Percentiles rank a stretch among this genome's conserved stretches.
phyloP scores from a whole-genome alignment of 2,797 vertebrate genomes.

The Fringilla coelebs region DNA sequence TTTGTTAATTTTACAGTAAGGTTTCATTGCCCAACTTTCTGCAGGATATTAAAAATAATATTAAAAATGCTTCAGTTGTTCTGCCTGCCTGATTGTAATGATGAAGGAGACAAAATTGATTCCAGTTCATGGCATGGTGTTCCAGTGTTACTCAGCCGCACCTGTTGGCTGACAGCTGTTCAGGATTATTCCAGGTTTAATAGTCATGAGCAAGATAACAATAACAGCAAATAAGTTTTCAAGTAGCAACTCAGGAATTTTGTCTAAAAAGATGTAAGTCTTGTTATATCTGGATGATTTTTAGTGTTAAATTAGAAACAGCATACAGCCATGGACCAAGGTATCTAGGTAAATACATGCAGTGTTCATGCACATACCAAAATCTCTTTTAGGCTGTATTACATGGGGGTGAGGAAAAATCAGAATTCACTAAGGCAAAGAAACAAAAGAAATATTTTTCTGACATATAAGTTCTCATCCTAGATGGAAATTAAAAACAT shows the following conservation, averaged over 20 bases:
- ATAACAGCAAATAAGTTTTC: slow-evolving; percentile 48
- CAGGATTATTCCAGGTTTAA: slow-evolving; percentile 51
- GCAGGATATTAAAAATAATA: slow-evolving; percentile 54
- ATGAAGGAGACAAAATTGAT: slow-evolving; percentile 44
- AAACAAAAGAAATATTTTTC: not conserved
- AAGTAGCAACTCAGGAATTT: not conserved
- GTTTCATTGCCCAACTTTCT: slow-evolving; percentile 37
- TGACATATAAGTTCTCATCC: not conserved
- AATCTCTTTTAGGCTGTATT: not conserved
- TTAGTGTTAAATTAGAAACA: not conserved
- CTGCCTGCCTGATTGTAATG: not conserved
- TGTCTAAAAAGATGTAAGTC: not conserved
- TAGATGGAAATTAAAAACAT: not conserved
- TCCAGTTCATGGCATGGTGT: not conserved
- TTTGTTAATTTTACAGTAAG: slow-evolving; percentile 29
- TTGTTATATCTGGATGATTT: slow-evolving; percentile 10
- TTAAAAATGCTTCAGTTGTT: slow-evolving; percentile 52
- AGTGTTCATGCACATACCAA: not conserved
- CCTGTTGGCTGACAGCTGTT: slow-evolving; percentile 62
- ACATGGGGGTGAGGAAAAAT: not conserved
- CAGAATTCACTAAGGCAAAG: not conserved
- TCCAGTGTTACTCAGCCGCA: not conserved
- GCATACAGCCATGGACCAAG: not conserved
- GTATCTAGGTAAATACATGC: not conserved
- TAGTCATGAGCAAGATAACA: slow-evolving; percentile 30